Percentiles rank a stretch among this genome's conserved stretches.
Evolutionary conservation across 2,113 vertebrate genomes (phyloP).

Genomic region (Climacteris rufus): DNA sequence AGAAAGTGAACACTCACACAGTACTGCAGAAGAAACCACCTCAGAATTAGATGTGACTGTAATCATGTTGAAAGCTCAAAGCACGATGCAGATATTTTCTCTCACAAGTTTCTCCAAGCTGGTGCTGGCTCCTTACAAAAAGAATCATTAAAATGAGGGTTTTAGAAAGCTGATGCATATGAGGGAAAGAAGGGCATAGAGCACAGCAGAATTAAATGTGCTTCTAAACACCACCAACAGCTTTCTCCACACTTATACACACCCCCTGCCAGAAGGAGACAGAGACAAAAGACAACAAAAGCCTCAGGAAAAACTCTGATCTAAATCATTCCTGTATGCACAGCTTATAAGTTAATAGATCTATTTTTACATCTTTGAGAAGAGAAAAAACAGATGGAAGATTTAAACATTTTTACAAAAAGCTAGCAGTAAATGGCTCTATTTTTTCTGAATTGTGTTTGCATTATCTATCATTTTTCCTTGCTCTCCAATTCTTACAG

Average conservation of each 20-base stretch:
- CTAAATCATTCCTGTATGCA: not conserved
- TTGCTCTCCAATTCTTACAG: fast-evolving
- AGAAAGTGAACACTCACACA: not conserved
- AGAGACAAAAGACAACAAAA: not conserved
- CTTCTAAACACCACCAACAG: not conserved
- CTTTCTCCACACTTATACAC: not conserved
- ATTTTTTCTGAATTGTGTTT: not conserved
- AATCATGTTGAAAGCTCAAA: not conserved
- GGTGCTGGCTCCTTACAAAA: not conserved
- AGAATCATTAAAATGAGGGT: not conserved
- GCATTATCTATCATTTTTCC: not conserved
- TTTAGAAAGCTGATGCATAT: not conserved
- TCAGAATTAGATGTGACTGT: not conserved
- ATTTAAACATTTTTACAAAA: not conserved
- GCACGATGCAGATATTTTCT: not conserved
- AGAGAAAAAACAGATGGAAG: not conserved
- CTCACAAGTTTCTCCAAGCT: not conserved
- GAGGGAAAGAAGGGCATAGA: not conserved
- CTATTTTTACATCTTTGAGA: not conserved
- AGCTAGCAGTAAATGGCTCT: not conserved
- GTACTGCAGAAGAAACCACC: not conserved
- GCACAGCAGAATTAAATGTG: not conserved
- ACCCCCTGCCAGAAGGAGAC: not conserved
- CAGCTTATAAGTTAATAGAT: not conserved
- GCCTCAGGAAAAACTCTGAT: not conserved